These are phyloP conservation scores for Macroglossus sobrinus DNA, from an alignment of 2,113 vertebrate species.

Conservation along the genomic window DNA sequence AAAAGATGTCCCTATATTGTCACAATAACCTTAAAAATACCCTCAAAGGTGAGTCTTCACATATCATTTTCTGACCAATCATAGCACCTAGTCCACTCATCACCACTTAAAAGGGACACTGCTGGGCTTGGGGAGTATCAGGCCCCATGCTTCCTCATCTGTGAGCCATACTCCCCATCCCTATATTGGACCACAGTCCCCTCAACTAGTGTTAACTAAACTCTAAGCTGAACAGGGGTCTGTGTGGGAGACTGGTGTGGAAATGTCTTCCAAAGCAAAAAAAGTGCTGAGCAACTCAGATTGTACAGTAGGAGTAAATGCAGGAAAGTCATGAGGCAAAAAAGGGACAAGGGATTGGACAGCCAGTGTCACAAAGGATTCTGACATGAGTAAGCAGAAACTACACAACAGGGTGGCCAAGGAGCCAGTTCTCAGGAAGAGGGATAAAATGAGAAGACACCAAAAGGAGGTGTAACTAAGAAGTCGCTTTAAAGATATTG, in stretches of 20 bases:
- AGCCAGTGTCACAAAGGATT: neutral
- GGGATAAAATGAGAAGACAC: neutral
- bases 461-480: neutral
- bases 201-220: neutral
- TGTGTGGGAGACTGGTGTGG: neutral
- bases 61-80: neutral
- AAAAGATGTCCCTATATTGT: neutral
- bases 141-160: neutral
- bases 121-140: neutral
- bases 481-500: neutral
- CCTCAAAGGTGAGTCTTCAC: neutral
- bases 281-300: neutral
- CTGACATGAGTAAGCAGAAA: neutral
- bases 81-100: neutral
- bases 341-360: neutral
- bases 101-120: neutral
- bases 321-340: neutral
- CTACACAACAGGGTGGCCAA: neutral
- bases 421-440: neutral
- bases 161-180: neutral
- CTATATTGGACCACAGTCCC: neutral
- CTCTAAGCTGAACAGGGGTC: neutral
- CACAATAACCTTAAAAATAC: neutral
- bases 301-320: neutral
- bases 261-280: neutral